Base-by-base conservation (phyloP, 2,888 invertebrate genomes). In the Platypus cylindrus region DNA sequence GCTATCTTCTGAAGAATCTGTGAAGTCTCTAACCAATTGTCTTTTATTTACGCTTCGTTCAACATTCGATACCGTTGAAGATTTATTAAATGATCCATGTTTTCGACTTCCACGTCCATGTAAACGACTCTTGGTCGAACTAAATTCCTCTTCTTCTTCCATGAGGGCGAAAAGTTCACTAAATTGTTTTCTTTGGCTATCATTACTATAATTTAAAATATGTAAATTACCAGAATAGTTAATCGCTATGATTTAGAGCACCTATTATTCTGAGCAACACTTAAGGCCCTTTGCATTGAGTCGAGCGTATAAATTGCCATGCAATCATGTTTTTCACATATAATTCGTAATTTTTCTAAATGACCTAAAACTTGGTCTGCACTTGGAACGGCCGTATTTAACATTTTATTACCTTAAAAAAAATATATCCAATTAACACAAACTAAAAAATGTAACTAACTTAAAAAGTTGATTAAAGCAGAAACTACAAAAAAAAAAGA, bases 341-440 rank as follows among this genome's bases (percentile, higher is more conserved):
- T 76, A 47, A 78, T 66, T 55, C 91, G 69, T 66, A 93, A 74
- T 63, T 85, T 82, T 60, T 95, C 94, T 54, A 97, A 71, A 65
- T 97, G 95, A 38, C 82, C 80, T 50, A 97, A 68, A 44, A 94
- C 84, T 65, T 83, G 78, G 63, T 86, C 86, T 31, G 86, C 78
- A 48, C 77, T 75, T 33, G 84, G 84, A 43, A 78, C 74, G 36
- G 78, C 78, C 44, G 75, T 71, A 47, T 55, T 60, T 52, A 80
- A 73, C 54, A 72, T 78, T 50, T 79, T 78, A 57, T 79, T 80
- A 33, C 47, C 34, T 43, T n/a, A n/a, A n/a, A n/a, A n/a, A n/a
- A n/a, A n/a, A n/a, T n/a, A n/a, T n/a, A n/a, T n/a, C n/a, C n/a
- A n/a, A n/a, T n/a, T n/a, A n/a, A n/a, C n/a, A n/a, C n/a, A n/a